Evolutionary conservation across 2,888 invertebrate species (phyloP).

Genomic region (Drosophila fulvimacula): DNA sequence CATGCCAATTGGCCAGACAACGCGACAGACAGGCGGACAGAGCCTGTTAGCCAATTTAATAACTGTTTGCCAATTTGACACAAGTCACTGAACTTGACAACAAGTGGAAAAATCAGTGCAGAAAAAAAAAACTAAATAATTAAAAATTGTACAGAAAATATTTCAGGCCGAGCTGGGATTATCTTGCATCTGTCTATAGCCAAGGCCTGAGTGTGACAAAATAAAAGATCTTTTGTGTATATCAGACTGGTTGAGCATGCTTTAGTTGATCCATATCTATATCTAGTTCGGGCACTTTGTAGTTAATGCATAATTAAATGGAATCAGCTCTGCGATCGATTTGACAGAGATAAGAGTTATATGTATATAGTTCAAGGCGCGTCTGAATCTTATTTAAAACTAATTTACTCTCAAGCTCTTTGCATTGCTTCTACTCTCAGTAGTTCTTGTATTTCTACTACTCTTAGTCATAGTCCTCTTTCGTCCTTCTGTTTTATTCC

Average conservation of each 20-base stretch:
- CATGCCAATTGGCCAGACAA: conserved; percentile 21
- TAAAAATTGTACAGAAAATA: not conserved
- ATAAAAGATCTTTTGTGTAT: not conserved
- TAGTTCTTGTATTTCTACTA: not conserved
- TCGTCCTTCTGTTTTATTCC: not conserved
- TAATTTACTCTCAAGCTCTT: no score
- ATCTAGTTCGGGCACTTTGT: not conserved
- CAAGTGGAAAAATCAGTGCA: conserved; percentile 39
- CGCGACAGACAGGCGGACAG: not conserved
- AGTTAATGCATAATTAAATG: not conserved
- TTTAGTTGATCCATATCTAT: not conserved
- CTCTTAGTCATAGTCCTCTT: no score
- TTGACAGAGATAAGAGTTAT: not conserved
- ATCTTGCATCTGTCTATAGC: not conserved
- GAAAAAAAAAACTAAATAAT: not conserved
- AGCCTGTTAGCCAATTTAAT: conserved; percentile 63
- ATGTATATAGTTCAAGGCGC: no score
- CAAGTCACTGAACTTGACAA: conserved; percentile 75
- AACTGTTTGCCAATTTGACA: conserved; percentile 73
- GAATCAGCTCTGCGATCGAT: not conserved
- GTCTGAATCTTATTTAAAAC: not conserved
- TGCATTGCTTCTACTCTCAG: no score
- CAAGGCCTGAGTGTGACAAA: not conserved
- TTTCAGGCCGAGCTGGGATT: conserved; percentile 3
- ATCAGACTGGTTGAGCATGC: not conserved